phyloP scores from a whole-genome alignment of 2,113 vertebrate genomes.

The Sakesphorus luctuosus region DNA sequence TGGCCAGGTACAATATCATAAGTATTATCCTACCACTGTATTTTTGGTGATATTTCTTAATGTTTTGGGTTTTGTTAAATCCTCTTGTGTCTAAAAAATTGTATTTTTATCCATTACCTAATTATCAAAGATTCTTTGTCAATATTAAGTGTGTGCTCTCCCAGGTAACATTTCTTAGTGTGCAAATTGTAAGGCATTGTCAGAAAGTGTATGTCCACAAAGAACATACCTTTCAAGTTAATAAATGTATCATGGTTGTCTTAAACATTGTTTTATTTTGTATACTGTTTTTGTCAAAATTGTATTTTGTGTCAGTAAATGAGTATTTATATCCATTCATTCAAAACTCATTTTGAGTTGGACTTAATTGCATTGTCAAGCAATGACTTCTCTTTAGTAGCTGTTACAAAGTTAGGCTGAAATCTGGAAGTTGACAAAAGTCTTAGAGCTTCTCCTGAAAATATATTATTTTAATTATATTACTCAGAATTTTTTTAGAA shows the following conservation, averaged over 20 bases:
- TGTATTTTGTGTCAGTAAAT: background rate
- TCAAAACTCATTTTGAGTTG: background rate
- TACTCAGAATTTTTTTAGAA: background rate
- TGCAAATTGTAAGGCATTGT: background rate
- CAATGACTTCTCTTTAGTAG: background rate
- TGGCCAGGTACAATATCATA: conserved; percentile 86
- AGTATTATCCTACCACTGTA: background rate
- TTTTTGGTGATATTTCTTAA: background rate
- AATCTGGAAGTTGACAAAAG: background rate
- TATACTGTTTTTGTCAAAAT: background rate
- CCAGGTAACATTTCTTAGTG: background rate
- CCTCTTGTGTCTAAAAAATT: background rate
- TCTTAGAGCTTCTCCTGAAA: background rate
- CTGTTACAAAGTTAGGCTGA: background rate
- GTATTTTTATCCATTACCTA: background rate
- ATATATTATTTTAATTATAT: background rate
- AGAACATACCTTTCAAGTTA: background rate
- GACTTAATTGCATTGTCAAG: background rate
- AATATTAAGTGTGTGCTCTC: background rate
- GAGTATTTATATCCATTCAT: background rate
- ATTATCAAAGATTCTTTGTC: background rate
- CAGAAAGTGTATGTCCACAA: background rate
- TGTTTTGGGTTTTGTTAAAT: background rate
- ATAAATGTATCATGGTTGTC: background rate
- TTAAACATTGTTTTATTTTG: background rate